These are phyloP conservation scores for Chirona hameri DNA, from an alignment of 2,888 invertebrate genomes.

Conservation along the genomic window DNA sequence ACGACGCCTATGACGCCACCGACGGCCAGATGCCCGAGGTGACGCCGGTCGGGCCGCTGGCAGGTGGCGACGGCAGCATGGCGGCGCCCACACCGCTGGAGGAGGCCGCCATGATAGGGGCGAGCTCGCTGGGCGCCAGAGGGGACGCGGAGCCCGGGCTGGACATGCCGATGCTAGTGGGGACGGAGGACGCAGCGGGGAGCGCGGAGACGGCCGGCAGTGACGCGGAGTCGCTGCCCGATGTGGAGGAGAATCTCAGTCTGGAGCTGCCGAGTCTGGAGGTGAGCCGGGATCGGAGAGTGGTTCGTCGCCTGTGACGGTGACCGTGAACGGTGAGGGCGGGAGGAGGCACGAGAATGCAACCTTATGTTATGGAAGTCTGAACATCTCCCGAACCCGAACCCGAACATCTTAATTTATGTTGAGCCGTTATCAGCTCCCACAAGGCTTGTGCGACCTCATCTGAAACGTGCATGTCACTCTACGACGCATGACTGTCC, in stretches of 20 bases:
- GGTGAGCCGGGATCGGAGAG: background rate
- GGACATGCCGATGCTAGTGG: too few relatives aligned
- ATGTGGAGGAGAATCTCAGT: background rate
- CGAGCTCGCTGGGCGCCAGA: background rate
- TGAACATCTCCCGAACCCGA: too few relatives aligned
- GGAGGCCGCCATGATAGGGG: background rate
- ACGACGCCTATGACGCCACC: background rate
- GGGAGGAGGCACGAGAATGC: background rate
- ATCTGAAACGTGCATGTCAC: too few relatives aligned
- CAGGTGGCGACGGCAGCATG: background rate
- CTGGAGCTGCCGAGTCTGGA: conserved; percentile 22
- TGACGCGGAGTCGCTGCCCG: background rate
- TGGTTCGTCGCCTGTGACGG: too few relatives aligned
- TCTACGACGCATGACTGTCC: too few relatives aligned
- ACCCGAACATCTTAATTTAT: too few relatives aligned
- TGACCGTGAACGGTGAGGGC: too few relatives aligned
- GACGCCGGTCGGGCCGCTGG: background rate
- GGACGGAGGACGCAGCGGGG: background rate
- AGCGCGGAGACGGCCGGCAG: background rate
- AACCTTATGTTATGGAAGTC: too few relatives aligned
- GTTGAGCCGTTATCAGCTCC: too few relatives aligned
- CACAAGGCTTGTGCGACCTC: too few relatives aligned
- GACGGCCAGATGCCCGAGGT: background rate
- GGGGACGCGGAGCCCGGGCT: too few relatives aligned
- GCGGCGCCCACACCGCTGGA: background rate